Base-by-base conservation (phyloP, 2,113 vertebrate species). In the Apteryx owenii region DNA sequence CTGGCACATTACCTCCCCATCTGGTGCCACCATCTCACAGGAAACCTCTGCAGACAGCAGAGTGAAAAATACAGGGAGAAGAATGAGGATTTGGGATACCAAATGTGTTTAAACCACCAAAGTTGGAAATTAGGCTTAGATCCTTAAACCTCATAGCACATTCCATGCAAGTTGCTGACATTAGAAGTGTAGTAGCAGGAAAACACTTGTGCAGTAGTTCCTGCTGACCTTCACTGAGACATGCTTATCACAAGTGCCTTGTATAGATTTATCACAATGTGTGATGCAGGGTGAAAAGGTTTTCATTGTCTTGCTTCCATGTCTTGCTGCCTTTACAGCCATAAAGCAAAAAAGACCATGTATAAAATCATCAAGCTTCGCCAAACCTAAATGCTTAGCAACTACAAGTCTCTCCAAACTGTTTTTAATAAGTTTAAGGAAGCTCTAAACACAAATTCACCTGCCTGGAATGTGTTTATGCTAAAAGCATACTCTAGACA, bases 21-120 rank as follows among this genome's bases (percentile, higher is more conserved):
- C 98, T 99, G 17, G 97, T 99, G 94, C 99, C 99, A 4, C 99
- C 99, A 3, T 96, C 99, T 14, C 99, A 99, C 97, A 98, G 99
- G 96, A 99, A 99, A 93, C 95, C 99, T 97, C 69, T 98, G 66
- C 97, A 97, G n/a, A 97, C 98, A 40, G 97, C 97, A 17, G 98
- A 99, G 78, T 98, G 97, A 98, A 56, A 97, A 80, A 94, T 80
- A 61, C 88, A 96, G 97, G 81, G 96, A 98, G 91, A 98, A 98
- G 94, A 75, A 28, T 29, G 40, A 94, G 29, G 56, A 50, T 51
- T 60, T 68, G 76, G 62, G 75, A 80, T 84, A 64, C 65, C 36
- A 81, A 76, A 77, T 4, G 2, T 68, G 64, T 94, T 89, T 48
- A 88, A 92, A 79, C 21, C n/a, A 87, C 28, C 8, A 20, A 16